phyloP scores from a whole-genome alignment of 2,113 vertebrate genomes.

The Thymallus thymallus region DNA sequence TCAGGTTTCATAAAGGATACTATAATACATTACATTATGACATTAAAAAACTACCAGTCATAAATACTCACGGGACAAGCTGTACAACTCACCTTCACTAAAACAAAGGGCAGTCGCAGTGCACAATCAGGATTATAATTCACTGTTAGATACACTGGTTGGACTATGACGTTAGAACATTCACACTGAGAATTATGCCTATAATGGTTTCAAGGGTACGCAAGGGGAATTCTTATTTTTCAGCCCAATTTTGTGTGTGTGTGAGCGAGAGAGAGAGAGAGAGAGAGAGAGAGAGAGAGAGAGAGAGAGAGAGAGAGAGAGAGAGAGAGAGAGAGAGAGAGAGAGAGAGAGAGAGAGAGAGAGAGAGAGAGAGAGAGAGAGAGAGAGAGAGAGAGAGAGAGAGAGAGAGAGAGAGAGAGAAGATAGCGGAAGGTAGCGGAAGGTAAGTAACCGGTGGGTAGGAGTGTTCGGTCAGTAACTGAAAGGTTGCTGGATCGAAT shows the following conservation, averaged over 20 bases:
- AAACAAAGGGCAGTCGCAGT: background rate
- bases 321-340: background rate
- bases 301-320: background rate
- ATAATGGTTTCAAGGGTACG: no score
- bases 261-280: background rate
- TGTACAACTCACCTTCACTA: slow-evolving; percentile 2
- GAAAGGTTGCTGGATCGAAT: no score
- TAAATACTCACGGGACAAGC: slow-evolving; percentile 6
- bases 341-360: background rate
- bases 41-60: background rate
- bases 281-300: background rate
- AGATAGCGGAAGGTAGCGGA: no score
- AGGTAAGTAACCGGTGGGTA: no score
- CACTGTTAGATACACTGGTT: background rate
- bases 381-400: background rate
- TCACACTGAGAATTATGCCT: background rate
- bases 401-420: background rate
- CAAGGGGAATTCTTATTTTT: no score
- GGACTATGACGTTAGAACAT: background rate
- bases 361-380: slow-evolving; percentile 1
- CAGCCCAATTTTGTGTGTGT: background rate
- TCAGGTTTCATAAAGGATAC: background rate
- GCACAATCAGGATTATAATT: background rate
- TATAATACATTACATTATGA: background rate
- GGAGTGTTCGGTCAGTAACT: no score